Percentiles rank a stretch among this genome's conserved stretches.
Conservation (phyloP, 2,888 invertebrate species). For the Brenthis daphne region DNA sequence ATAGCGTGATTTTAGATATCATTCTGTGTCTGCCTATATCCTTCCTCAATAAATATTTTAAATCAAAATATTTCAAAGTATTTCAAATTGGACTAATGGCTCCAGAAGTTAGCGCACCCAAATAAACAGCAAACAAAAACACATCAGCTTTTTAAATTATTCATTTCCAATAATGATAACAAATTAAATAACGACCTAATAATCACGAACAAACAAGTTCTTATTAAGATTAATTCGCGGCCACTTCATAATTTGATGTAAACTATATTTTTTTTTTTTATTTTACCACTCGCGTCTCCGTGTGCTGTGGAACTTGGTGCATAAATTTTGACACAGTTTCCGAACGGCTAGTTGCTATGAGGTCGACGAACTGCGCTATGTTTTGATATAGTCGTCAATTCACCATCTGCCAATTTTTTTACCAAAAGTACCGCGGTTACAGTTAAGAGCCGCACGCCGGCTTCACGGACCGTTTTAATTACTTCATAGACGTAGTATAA, state of each 20-base stretch:
- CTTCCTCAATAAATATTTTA: no score
- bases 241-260: neutral
- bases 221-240: neutral
- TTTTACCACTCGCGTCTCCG: neutral
- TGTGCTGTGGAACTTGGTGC: constrained; percentile 5
- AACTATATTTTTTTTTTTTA: neutral
- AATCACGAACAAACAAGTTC: constrained; percentile 5
- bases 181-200: neutral
- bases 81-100: no score
- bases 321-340: constrained; percentile 39
- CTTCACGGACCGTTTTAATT: constrained; percentile 76
- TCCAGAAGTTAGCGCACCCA: no score
- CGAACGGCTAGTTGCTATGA: constrained; percentile 34
- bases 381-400: constrained; percentile 76
- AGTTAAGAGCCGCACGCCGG: constrained; percentile 62
- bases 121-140: no score
- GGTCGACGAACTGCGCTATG: constrained; percentile 59
- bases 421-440: constrained; percentile 61
- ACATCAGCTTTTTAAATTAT: no score
- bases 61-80: no score
- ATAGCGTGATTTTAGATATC: no score
- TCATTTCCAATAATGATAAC: neutral
- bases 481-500: constrained; percentile 72
- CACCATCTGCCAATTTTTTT: constrained; percentile 62
- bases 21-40: no score